Percentiles rank a stretch among this genome's conserved stretches.
Conservation (phyloP, 2,888 invertebrate species). For the Stenichneumon culpator region DNA sequence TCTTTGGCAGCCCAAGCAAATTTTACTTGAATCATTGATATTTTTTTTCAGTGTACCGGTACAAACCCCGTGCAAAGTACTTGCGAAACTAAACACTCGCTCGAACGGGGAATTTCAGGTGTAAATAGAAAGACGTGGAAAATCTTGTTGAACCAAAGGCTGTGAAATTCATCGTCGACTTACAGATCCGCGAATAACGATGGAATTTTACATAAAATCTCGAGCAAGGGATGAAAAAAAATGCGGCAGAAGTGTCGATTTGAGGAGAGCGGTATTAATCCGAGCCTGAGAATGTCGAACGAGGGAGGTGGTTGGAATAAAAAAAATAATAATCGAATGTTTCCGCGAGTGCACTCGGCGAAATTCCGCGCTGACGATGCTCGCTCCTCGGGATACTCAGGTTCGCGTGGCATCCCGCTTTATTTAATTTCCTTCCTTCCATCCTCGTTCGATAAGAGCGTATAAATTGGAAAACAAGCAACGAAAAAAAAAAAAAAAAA, state of each 20-base stretch:
- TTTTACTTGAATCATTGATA: too few species aligned
- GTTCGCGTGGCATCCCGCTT: slow-evolving; percentile 30
- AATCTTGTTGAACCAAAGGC: not conserved
- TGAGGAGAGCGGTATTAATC: slow-evolving; percentile 39
- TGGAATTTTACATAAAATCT: not conserved
- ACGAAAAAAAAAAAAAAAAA: not conserved
- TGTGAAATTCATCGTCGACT: not conserved
- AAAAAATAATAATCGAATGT: slow-evolving; percentile 34
- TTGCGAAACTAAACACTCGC: slow-evolving; percentile 14
- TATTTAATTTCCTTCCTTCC: slow-evolving; percentile 40
- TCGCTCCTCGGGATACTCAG: slow-evolving; percentile 6
- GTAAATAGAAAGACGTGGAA: not conserved
- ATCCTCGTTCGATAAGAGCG: slow-evolving; percentile 19
- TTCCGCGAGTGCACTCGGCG: slow-evolving; percentile 26
- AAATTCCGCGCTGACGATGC: slow-evolving; percentile 25
- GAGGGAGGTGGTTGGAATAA: not conserved
- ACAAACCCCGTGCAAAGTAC: slow-evolving; percentile 2
- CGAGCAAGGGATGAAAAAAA: not conserved
- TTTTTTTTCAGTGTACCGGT: too few species aligned
- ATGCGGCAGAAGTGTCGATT: slow-evolving; percentile 13
- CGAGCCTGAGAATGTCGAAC: not conserved
- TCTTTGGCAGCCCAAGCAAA: too few species aligned
- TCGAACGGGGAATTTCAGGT: slow-evolving; percentile 7
- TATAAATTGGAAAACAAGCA: not conserved
- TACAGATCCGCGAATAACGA: slow-evolving; percentile 7